Base-by-base conservation (phyloP, 2,888 invertebrate genomes). In the Amiota mariae region DNA sequence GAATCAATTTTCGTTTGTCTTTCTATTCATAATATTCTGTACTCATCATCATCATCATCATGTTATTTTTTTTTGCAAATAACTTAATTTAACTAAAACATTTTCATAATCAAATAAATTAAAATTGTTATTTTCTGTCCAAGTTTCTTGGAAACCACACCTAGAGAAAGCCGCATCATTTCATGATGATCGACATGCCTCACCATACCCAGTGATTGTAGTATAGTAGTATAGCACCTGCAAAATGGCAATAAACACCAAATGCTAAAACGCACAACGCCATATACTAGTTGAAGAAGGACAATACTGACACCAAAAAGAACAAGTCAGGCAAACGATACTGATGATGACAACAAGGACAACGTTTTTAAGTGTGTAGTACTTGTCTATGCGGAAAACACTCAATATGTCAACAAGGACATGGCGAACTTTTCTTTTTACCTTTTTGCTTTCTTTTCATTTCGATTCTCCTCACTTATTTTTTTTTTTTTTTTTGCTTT, bases 381-480 rank as follows among this genome's bases (percentile, higher is more conserved):
- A 18, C 59, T 59, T 59, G 59, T 59, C 59, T 59, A 59, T 59
- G 59, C 59, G 59, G 67, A 24, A 68, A 54, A 68, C 13, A 51
- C 67, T 54, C 67, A 68, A 68, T 68, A 68, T 68, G 67, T 68
- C 67, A 68, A 68, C 67, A 20, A 59, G 36, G 36, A 24, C 24
- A 59, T 18, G 18, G 48, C 48, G 48, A 66, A 46, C 15, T 36
- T 47, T 47, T 46, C 48, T 20, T 18, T 66, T 48, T 66, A 49
- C 4, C 46, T 1, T 46, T 48, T 24, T 20, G 20, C 3, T 12
- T 59, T 59, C 24, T n/a, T 59, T 18, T 24, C 24, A 8, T 13
- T 63, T 24, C 4, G 8, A 2, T 63, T 24, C 13, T 9, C 12
- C 1, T 59, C 59, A 59, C 20, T 24, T 57, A 57, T 9, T 57